Percentiles rank a stretch among this genome's conserved stretches.
Evolutionary conservation across 1,140 invertebrate genomes (phyloP).

Genomic region (Sinella curviseta): DNA sequence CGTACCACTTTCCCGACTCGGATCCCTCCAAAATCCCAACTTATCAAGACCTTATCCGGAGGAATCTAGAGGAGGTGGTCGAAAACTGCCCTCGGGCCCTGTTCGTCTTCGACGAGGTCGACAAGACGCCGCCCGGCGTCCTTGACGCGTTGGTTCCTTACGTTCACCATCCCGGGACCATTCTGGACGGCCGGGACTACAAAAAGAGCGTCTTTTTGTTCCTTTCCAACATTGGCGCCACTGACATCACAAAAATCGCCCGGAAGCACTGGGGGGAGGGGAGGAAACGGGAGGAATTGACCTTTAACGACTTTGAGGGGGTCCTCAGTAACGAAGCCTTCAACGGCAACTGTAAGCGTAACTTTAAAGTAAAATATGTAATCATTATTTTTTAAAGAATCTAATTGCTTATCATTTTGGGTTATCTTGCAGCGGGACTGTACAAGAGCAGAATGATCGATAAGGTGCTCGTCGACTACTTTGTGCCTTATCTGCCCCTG

Average conservation of each 20-base stretch:
- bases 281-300: slow-evolving; percentile 39
- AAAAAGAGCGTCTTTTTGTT: slow-evolving; percentile 45
- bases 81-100: slow-evolving; percentile 30
- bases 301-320: slow-evolving; percentile 42
- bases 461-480: slow-evolving; percentile 38
- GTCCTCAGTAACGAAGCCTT: slow-evolving; percentile 36
- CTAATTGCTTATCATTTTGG: not conserved
- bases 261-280: slow-evolving; percentile 38
- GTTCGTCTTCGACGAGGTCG: slow-evolving; percentile 47
- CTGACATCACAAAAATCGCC: slow-evolving; percentile 37
- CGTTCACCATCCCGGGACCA: slow-evolving; percentile 32
- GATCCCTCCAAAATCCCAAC: not conserved
- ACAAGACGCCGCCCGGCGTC: slow-evolving; percentile 40
- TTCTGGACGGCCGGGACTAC: not conserved
- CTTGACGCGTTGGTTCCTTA: slow-evolving; percentile 43
- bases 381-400: not conserved
- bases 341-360: slow-evolving; percentile 29
- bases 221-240: slow-evolving; percentile 44
- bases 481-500: slow-evolving; percentile 45
- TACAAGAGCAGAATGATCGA: slow-evolving; percentile 39
- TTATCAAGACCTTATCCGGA: not conserved
- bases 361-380: not conserved
- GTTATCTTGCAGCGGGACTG: slow-evolving; percentile 32
- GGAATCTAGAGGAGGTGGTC: slow-evolving; percentile 20
- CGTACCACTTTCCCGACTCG: slow-evolving; percentile 9